Evolutionary conservation across 2,797 vertebrate species (phyloP).

Genomic region (Pelobates cultripes): DNA sequence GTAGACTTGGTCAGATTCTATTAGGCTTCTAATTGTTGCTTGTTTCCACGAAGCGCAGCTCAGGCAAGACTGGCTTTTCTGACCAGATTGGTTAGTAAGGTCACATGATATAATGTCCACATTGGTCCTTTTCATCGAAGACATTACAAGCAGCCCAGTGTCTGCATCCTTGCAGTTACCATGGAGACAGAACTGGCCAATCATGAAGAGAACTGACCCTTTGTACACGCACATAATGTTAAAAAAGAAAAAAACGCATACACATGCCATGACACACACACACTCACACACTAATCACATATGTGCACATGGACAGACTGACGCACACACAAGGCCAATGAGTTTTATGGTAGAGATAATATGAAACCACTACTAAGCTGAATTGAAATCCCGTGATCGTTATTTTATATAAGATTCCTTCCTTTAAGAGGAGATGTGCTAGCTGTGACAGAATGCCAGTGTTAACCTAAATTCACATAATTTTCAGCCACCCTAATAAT

Average conservation of each 20-base stretch:
- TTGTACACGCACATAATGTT: neutral
- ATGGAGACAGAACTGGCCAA: slow-evolving; percentile 45
- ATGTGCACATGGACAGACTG: neutral
- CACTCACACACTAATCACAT: neutral
- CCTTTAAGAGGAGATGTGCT: too few species aligned
- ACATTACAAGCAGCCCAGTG: slow-evolving; percentile 30
- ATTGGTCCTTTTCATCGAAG: slow-evolving; percentile 18
- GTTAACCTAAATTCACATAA: too few species aligned
- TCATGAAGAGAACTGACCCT: slow-evolving; percentile 33
- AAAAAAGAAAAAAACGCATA: neutral
- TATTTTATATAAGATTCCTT: too few species aligned
- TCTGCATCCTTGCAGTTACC: slow-evolving; percentile 47
- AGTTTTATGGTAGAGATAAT: neutral
- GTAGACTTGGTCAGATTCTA: neutral
- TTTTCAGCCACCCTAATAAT: too few species aligned
- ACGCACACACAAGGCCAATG: neutral
- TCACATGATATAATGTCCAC: slow-evolving; percentile 26
- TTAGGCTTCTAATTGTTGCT: neutral
- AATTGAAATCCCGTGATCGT: too few species aligned
- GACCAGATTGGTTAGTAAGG: slow-evolving; percentile 1
- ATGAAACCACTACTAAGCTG: neutral
- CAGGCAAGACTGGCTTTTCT: neutral
- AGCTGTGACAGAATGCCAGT: too few species aligned
- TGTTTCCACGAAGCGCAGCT: neutral
- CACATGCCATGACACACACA: neutral